These are phyloP conservation scores for Mesorhabditis spiculigera DNA, from an alignment of 2,888 invertebrate species.

Conservation along the genomic window DNA sequence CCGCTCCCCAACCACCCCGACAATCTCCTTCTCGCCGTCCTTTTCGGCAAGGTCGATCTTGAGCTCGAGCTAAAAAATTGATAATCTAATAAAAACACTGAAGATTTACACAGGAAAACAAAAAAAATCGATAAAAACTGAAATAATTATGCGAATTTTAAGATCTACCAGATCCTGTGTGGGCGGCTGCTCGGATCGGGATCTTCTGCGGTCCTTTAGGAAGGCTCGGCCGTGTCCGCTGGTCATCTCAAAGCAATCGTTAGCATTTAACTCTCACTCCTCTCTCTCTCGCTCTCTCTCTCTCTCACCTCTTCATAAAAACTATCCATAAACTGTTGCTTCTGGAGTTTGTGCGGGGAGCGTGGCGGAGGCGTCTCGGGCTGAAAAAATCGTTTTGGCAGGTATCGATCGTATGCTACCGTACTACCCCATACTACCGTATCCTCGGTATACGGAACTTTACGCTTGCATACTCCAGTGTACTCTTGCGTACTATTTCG, in stretches of 20 bases:
- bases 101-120: no score
- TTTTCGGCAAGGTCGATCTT: slow-evolving; percentile 1
- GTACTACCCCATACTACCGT: no score
- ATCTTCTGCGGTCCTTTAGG: not conserved
- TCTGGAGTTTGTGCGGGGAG: not conserved
- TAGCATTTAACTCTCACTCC: no score
- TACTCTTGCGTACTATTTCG: no score
- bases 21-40: not conserved
- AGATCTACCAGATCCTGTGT: not conserved
- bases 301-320: not conserved
- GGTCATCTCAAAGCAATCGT: no score
- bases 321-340: not conserved
- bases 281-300: not conserved
- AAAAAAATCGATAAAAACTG: no score
- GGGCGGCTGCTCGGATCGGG: not conserved
- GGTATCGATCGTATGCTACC: no score
- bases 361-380: not conserved
- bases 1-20: not conserved
- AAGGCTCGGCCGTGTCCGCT: not conserved
- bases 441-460: no score
- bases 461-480: no score
- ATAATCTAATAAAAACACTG: no score
- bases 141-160: not conserved
- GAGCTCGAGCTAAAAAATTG: not conserved
- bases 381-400: not conserved